Evolutionary conservation across 2,888 invertebrate genomes (phyloP).

Genomic region (Merodon equestris): DNA sequence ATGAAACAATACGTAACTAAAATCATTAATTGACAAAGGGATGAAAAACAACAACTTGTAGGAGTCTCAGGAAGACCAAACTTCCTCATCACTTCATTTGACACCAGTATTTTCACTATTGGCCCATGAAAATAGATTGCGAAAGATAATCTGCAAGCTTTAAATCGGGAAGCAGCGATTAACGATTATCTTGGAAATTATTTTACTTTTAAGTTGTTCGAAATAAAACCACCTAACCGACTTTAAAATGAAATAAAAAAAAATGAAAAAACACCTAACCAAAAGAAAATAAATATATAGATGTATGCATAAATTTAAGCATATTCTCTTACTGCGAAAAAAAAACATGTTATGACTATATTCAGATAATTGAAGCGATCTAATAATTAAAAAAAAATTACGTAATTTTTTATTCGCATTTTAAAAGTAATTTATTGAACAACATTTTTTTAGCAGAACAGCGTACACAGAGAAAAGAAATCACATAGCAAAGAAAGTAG

Average conservation of each 20-base stretch:
- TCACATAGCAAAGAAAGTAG: conserved; percentile 14
- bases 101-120: no score
- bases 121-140: no score
- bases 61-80: background rate
- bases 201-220: no score
- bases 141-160: no score
- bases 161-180: no score
- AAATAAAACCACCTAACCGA: no score
- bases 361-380: conserved; percentile 26
- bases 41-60: background rate
- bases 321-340: conserved; percentile 22
- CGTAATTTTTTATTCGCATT: conserved; percentile 6
- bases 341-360: conserved; percentile 3
- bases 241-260: background rate
- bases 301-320: conserved; percentile 17
- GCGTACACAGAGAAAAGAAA: conserved; percentile 42
- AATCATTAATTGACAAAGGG: background rate
- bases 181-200: no score
- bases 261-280: background rate
- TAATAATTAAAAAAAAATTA: no score
- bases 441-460: conserved; percentile 57
- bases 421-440: conserved; percentile 19
- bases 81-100: no score
- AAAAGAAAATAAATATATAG: conserved; percentile 2
- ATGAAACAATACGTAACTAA: conserved; percentile 12